Percentiles rank a stretch among this genome's conserved stretches.
Evolutionary conservation across 2,797 vertebrate genomes (phyloP).

Genomic region (Periparus ater): DNA sequence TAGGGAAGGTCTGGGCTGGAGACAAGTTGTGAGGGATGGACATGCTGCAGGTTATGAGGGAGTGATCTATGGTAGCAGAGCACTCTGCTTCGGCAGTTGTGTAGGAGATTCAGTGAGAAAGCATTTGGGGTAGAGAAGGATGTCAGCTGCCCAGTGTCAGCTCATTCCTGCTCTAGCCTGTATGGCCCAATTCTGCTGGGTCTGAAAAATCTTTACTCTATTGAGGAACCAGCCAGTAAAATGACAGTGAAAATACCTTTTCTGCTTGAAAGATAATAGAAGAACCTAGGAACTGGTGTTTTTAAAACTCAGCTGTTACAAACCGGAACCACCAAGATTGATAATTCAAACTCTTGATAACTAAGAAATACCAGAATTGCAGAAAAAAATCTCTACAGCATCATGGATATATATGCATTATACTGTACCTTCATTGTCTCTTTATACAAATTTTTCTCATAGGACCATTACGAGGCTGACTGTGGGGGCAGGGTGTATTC

Average conservation of each 20-base stretch:
- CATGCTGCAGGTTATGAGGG: not conserved
- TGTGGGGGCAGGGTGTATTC: not conserved
- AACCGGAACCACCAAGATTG: not conserved
- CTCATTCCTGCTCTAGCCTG: not conserved
- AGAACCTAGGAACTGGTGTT: not conserved
- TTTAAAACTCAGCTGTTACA: not conserved
- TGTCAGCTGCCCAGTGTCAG: not conserved
- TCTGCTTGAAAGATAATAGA: not conserved
- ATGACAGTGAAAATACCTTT: not conserved
- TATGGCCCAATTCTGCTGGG: not conserved
- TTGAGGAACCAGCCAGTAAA: not conserved
- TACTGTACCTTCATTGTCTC: not conserved
- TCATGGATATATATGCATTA: not conserved
- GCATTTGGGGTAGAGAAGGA: not conserved
- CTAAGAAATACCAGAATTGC: not conserved
- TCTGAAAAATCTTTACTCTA: not conserved
- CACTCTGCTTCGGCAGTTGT: fast-evolving
- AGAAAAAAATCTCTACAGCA: not conserved
- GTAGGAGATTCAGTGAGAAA: not conserved
- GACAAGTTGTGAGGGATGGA: not conserved
- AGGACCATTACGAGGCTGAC: not conserved
- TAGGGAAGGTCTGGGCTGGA: not conserved
- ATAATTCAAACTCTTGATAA: not conserved
- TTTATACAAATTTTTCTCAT: not conserved
- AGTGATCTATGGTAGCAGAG: not conserved